phyloP scores from a whole-genome alignment of 2,888 invertebrate genomes.

The Acronicta leporina region DNA sequence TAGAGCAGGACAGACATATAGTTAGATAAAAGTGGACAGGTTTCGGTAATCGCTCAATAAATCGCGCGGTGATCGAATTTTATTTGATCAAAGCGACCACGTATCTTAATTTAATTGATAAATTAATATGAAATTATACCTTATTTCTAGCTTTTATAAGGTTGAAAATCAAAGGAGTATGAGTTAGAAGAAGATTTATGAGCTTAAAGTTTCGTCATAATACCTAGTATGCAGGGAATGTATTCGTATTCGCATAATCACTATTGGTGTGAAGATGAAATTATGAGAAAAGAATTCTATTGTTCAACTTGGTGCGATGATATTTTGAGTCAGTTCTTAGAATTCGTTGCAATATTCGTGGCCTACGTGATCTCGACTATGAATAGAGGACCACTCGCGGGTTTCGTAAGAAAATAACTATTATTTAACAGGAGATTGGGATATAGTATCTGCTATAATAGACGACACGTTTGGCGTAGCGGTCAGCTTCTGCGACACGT shows the following conservation, averaged over 20 bases:
- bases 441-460: no score
- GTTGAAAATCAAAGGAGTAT: conserved; percentile 18
- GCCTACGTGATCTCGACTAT: background rate
- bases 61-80: conserved; percentile 66
- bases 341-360: conserved; percentile 20
- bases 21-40: conserved; percentile 61
- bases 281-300: conserved; percentile 27
- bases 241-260: conserved; percentile 17
- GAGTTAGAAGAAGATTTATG: conserved; percentile 7
- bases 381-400: background rate
- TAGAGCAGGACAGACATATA: conserved; percentile 48
- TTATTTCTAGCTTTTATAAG: background rate
- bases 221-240: conserved; percentile 23
- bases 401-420: background rate
- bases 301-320: conserved; percentile 15
- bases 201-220: conserved; percentile 38
- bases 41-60: conserved; percentile 68
- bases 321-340: conserved; percentile 18
- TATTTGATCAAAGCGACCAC: conserved; percentile 46
- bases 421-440: no score
- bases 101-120: background rate
- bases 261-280: conserved; percentile 31
- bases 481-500: no score
- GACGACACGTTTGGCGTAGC: no score
- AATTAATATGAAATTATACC: conserved; percentile 4